Percentiles rank a stretch among this genome's conserved stretches.
Evolutionary conservation across 2,113 vertebrate species (phyloP).

Genomic region (Sarotherodon lohbergeri): DNA sequence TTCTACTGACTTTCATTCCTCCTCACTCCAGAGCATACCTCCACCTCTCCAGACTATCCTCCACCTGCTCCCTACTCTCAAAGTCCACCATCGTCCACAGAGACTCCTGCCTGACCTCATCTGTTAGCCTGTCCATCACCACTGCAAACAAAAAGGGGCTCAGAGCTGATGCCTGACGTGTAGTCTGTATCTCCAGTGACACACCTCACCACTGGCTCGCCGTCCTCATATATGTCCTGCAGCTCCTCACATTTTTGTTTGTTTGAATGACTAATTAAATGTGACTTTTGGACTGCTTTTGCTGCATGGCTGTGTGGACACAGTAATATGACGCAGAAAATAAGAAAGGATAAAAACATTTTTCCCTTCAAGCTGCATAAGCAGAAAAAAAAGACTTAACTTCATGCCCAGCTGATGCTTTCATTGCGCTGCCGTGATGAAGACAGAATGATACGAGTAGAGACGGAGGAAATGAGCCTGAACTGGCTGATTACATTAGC

Average conservation of each 20-base stretch:
- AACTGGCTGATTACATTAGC: conserved; percentile 49
- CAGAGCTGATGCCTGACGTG: background rate
- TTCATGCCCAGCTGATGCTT: background rate
- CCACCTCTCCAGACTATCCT: background rate
- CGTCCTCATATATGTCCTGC: background rate
- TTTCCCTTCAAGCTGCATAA: background rate
- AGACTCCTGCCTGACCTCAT: background rate
- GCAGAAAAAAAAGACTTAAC: background rate
- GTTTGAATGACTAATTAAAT: background rate
- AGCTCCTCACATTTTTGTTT: background rate
- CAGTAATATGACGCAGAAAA: background rate
- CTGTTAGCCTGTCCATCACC: background rate
- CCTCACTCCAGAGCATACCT: background rate
- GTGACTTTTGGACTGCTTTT: rapidly evolving
- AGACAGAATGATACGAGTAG: background rate
- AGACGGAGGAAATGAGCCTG: conserved; percentile 40
- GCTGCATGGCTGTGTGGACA: background rate
- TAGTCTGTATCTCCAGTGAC: background rate
- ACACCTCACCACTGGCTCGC: rapidly evolving
- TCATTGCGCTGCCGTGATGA: background rate
- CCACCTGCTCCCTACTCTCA: background rate
- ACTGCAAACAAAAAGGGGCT: background rate
- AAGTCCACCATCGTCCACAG: background rate
- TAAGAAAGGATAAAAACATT: background rate
- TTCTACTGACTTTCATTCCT: background rate